Base-by-base conservation (phyloP, 2,113 vertebrate species). In the Amblyopsis rosae region DNA sequence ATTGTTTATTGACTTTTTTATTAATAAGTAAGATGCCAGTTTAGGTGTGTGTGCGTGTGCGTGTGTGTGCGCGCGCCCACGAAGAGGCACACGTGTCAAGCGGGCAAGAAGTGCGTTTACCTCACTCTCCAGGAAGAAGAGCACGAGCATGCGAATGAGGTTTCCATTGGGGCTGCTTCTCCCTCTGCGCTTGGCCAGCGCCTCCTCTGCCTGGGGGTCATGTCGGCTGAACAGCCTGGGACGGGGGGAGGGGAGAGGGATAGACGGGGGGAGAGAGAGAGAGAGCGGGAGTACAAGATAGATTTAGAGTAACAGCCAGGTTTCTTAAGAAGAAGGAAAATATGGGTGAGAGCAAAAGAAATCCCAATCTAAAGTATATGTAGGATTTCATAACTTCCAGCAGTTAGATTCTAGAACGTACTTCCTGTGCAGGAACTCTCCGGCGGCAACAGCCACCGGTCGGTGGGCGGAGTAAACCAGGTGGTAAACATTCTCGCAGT, bases 81-180 rank as follows among this genome's bases (percentile, higher is more conserved):
- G 8, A 19, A 56, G 17, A 19, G 11, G 32, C 12, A 51, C 12
- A 15, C n/a, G 11, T 48, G 19, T 32, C 12, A 48, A 49, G 8
- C 8, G 6, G 1, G n/a, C 4, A 49, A 47, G 12, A 7, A 19
- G 33, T 35, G 48, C 55, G 17, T 57, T 94, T 94, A 99, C 98
- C 95, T 99, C 98, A 74, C 98, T 99, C 93, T 99, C 98, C 86
- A 99, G 94, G 87, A 99, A 99, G 90, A 99, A 99, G 78, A 99
- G 96, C 87, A 99, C 98, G 81, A 99, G 92, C 98, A 99, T 99
- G 81, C 96, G 95, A 88, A 99, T 95, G 75, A 99, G 98, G 72
- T 99, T 99, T 57, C 98, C 98, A 68, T 99, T 99, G 57, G 98
- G 95, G 87, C 98, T 99, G 86, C 98, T 99, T 72, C 98, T 92